Percentiles rank a stretch among this genome's conserved stretches.
These are phyloP conservation scores for Malacoctenus gilli DNA, from an alignment of 2,797 vertebrate genomes.

Conservation along the genomic window DNA sequence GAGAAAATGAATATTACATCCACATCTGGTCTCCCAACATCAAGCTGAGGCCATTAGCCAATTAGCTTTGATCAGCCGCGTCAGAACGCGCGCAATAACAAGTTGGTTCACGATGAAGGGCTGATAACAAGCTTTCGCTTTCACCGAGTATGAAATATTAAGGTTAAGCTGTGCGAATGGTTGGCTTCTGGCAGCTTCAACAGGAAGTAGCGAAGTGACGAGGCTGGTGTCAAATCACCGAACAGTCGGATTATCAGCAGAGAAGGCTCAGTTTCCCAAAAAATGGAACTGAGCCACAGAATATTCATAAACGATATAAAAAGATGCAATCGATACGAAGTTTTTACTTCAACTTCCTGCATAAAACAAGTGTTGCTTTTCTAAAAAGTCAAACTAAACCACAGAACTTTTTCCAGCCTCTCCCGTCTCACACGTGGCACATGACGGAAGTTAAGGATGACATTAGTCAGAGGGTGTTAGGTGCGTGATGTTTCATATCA, in stretches of 20 bases:
- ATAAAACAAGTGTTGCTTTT: background rate
- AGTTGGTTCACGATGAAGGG: background rate
- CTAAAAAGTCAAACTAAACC: conserved; percentile 17
- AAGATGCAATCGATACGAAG: no score
- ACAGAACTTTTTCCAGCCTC: background rate
- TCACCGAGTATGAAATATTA: no score
- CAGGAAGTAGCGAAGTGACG: no score
- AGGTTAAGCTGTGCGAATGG: no score
- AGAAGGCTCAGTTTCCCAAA: no score
- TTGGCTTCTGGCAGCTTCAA: no score
- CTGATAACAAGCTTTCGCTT: no score
- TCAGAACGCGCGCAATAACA: background rate
- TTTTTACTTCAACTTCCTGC: background rate
- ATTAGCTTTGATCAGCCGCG: background rate
- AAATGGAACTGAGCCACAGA: no score
- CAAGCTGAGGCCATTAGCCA: background rate
- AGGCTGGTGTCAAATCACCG: no score
- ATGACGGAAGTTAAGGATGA: conserved; percentile 32
- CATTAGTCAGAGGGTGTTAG: conserved; percentile 22
- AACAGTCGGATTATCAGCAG: no score
- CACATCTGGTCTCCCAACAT: background rate
- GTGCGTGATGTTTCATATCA: conserved; percentile 26
- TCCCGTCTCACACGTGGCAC: background rate
- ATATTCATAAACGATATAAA: no score
- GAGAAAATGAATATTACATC: background rate